Conservation (phyloP, 2,113 vertebrate genomes). For the Phyllostomus hastatus region DNA sequence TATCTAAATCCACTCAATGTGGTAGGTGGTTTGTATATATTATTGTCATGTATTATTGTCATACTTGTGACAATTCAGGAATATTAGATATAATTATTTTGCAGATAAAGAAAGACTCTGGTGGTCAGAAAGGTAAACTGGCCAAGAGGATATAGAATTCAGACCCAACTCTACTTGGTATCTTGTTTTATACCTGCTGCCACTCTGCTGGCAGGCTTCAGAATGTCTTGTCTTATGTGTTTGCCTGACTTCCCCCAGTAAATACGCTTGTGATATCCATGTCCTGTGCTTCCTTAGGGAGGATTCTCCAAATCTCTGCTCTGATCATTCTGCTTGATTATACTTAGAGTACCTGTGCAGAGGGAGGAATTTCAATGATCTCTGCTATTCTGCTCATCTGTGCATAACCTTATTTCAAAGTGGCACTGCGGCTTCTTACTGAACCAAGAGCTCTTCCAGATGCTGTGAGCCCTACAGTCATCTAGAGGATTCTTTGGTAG, state of each 20-base stretch:
- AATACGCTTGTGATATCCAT: fast-evolving
- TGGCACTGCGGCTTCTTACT: not conserved
- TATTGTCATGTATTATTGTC: not conserved
- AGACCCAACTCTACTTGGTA: not conserved
- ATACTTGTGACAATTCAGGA: not conserved
- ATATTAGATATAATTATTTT: not conserved
- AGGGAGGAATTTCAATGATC: not conserved
- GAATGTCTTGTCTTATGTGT: not conserved
- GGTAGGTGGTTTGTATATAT: not conserved
- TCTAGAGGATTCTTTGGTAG: not conserved
- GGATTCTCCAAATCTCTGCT: not conserved
- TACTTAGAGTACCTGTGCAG: not conserved
- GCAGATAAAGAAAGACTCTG: not conserved
- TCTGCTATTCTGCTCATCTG: not conserved
- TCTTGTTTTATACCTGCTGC: not conserved
- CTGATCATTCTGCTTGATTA: not conserved
- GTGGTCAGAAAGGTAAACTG: not conserved
- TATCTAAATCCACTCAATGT: not conserved
- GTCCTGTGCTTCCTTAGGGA: not conserved
- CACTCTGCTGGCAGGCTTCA: not conserved
- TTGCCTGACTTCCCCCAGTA: not conserved
- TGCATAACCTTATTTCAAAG: not conserved
- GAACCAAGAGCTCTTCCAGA: not conserved
- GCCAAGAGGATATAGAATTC: not conserved
- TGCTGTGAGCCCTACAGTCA: not conserved